Percentiles rank a stretch among this genome's conserved stretches.
Conservation (phyloP, 1,140 invertebrate genomes). For the Gonatopus flavifemur region DNA sequence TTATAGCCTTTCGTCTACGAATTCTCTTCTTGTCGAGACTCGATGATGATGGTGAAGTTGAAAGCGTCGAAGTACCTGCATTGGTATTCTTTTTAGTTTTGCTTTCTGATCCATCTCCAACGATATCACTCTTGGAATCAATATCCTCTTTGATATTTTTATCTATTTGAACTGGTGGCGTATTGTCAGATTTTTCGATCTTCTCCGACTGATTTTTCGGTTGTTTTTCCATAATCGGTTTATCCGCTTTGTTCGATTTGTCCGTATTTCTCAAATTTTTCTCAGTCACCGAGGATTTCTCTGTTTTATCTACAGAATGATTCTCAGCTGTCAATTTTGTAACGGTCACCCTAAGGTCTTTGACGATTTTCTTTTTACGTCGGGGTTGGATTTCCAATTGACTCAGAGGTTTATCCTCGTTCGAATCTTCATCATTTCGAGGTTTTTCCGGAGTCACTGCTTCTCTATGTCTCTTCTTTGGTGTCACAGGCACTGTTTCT, state of each 20-base stretch:
- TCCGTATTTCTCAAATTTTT: constrained; percentile 33
- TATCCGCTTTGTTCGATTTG: constrained; percentile 18
- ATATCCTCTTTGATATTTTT: constrained; percentile 29
- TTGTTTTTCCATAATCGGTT: constrained; percentile 12
- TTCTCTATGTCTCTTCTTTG: constrained; percentile 64
- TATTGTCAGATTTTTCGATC: constrained; percentile 19
- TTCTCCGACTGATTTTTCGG: constrained; percentile 22
- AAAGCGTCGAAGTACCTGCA: constrained; percentile 13
- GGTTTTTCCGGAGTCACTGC: constrained; percentile 31
- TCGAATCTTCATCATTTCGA: constrained; percentile 23
- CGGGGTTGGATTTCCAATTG: constrained; percentile 46
- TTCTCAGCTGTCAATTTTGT: constrained; percentile 56
- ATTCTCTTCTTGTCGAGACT: constrained; percentile 64
- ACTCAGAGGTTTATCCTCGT: constrained; percentile 36
- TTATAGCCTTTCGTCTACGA: constrained; percentile 75
- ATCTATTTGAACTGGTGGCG: constrained; percentile 16
- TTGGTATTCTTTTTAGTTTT: constrained; percentile 15
- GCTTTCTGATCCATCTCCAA: constrained; percentile 7
- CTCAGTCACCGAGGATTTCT: constrained; percentile 35
- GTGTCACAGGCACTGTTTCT: constrained; percentile 54
- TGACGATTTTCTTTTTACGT: constrained; percentile 60
- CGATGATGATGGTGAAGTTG: constrained; percentile 25
- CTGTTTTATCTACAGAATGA: constrained; percentile 38
- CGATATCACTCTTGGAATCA: constrained; percentile 5
- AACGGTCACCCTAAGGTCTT: constrained; percentile 60